Percentiles rank a stretch among this genome's conserved stretches.
phyloP scores from a whole-genome alignment of 2,113 vertebrate genomes.

The Prunella fulvescens region DNA sequence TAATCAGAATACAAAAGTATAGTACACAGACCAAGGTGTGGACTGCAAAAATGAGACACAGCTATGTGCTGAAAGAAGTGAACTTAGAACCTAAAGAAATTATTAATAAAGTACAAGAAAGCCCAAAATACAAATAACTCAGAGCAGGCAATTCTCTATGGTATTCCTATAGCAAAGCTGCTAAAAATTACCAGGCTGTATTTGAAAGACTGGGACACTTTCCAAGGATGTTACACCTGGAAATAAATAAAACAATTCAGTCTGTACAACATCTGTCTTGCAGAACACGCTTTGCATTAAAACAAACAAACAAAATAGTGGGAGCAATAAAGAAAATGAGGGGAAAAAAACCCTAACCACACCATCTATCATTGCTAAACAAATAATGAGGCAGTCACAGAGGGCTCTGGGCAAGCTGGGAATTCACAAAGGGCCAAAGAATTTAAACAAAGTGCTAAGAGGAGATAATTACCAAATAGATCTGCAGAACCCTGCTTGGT shows the following conservation, averaged over 20 bases:
- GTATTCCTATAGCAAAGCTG: neutral
- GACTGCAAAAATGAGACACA: neutral
- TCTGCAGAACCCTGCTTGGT: neutral
- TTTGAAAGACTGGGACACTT: conserved; percentile 7
- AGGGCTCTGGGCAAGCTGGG: neutral
- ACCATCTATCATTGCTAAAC: neutral
- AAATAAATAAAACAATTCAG: conserved; percentile 35
- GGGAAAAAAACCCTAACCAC: neutral
- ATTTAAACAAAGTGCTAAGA: neutral
- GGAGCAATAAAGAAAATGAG: neutral
- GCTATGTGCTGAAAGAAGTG: neutral
- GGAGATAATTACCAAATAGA: neutral
- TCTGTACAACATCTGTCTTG: conserved; percentile 1
- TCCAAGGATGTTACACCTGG: conserved; percentile 43
- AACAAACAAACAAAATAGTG: neutral
- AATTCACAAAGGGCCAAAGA: neutral
- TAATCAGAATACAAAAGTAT: neutral
- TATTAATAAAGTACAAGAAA: conserved; percentile 11
- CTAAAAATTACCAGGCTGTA: neutral
- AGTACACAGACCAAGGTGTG: neutral
- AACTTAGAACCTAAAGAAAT: neutral
- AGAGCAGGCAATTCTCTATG: neutral
- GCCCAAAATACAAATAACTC: neutral
- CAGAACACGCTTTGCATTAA: neutral
- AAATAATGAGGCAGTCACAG: neutral